Evolutionary conservation across 1,140 invertebrate species (phyloP), one percentile per base, ranked within the genome.

Genomic region (Bombus consobrinus): DNA sequence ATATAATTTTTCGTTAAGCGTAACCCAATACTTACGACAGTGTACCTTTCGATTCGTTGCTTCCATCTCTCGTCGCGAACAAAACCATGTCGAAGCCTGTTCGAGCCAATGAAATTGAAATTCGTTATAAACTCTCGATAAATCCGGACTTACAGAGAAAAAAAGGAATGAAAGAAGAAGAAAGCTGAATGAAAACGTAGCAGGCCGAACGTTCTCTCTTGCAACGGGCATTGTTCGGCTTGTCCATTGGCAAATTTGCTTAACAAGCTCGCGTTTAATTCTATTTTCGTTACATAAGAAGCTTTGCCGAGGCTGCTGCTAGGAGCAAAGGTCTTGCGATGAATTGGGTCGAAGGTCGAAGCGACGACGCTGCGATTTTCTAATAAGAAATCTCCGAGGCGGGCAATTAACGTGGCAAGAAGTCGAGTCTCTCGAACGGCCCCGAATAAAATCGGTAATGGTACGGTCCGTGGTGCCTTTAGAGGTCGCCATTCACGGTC

Each of bases 321-420:
- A 12, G 4, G 25, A 25, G 13, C n/a, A 22, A n/a, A 68, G 71
- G 25, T 72, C 25, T 39, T 53, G 13, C 32, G 59, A 1, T 57
- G 43, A 81, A 57, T 69, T 68, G 37, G 66, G 66, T 81, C 43
- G 66, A 41, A 57, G 41, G 28, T 72, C 41, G 37, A 71, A n/a
- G n/a, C 47, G 34, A 71, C 25, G 34, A 71, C n/a, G 34, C 34
- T 25, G 43, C 25, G 34, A 81, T 41, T 59, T 71, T 41, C 66
- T 22, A 69, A 69, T 72, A 75, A 81, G 68, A 72, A 81, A 37
- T 37, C 53, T 37, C 3, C 32, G 22, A 34, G 5, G 22, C 32
- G 22, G 43, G 82, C 74, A 78, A 83, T 81, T 85, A 74, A 81
- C 34, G 32, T 57, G 59, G 39, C 13, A 82, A 43, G n/a, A 79